Percentiles rank a stretch among this genome's conserved stretches.
Conservation (phyloP, 2,113 vertebrate species). For the Lophotis ruficrista region DNA sequence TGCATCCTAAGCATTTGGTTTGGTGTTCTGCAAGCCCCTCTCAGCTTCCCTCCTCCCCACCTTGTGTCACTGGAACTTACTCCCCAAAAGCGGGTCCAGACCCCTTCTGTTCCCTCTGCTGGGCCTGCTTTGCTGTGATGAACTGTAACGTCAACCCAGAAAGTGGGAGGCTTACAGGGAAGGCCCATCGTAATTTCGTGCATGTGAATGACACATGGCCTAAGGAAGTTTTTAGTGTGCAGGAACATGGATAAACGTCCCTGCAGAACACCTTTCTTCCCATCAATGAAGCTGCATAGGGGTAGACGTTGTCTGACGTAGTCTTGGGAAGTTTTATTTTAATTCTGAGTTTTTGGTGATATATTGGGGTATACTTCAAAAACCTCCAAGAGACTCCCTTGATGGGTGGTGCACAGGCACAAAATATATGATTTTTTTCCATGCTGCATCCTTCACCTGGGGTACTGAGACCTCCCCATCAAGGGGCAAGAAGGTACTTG, state of each 20-base stretch:
- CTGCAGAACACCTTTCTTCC: neutral
- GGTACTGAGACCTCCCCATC: fast-evolving
- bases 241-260: neutral
- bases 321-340: neutral
- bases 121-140: neutral
- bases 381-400: neutral
- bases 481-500: fast-evolving
- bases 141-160: neutral
- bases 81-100: neutral
- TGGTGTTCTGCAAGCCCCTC: neutral
- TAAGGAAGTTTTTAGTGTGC: neutral
- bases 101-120: neutral
- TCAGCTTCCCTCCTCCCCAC: neutral
- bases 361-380: neutral
- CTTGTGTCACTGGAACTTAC: neutral
- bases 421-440: fast-evolving
- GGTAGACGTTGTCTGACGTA: neutral
- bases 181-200: neutral
- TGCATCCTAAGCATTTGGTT: neutral
- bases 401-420: neutral
- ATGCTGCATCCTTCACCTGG: fast-evolving
- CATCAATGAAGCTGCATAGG: neutral
- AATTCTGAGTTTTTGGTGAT: neutral
- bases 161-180: neutral
- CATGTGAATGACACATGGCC: neutral